A percentile compares a stretch with the other conserved stretches of the same genome.
These are phyloP conservation scores for Nemapogon koenigi DNA, from an alignment of 2,888 invertebrate species.

Conservation along the genomic window DNA sequence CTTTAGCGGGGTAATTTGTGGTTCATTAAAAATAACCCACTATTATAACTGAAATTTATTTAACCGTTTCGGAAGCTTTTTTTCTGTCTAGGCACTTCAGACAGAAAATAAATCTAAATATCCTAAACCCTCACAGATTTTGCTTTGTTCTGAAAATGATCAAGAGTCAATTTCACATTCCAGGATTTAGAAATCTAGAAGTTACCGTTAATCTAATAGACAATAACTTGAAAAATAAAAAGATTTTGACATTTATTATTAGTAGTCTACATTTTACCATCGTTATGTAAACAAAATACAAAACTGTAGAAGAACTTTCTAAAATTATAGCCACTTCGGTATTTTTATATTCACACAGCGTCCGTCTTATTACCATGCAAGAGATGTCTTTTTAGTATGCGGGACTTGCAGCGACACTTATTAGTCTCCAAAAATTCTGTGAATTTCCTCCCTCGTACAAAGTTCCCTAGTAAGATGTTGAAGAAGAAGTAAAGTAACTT, in stretches of 20 bases:
- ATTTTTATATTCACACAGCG: conserved; percentile 54
- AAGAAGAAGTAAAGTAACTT: too few relatives aligned
- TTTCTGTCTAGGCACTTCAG: too few relatives aligned
- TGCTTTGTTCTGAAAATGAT: too few relatives aligned
- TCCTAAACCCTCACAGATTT: too few relatives aligned
- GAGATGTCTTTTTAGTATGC: conserved; percentile 55
- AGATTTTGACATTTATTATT: not conserved
- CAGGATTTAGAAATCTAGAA: too few relatives aligned
- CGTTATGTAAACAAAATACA: not conserved
- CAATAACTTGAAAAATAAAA: not conserved
- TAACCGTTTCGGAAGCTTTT: too few relatives aligned
- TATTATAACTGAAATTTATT: too few relatives aligned
- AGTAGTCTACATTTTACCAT: not conserved
- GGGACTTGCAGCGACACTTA: conserved; percentile 48
- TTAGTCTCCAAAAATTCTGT: conserved; percentile 58
- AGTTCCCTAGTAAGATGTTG: too few relatives aligned
- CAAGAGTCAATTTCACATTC: too few relatives aligned
- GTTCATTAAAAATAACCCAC: too few relatives aligned
- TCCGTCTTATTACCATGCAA: conserved; percentile 49
- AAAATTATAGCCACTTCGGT: conserved; percentile 42
- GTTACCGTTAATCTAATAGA: not conserved
- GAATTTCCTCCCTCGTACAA: conserved; percentile 38
- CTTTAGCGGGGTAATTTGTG: too few relatives aligned
- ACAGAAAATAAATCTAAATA: too few relatives aligned
- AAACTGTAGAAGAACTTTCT: conserved; percentile 17